Evolutionary conservation across 2,888 invertebrate genomes (phyloP).

Genomic region (Lycocerus yunnanus): DNA sequence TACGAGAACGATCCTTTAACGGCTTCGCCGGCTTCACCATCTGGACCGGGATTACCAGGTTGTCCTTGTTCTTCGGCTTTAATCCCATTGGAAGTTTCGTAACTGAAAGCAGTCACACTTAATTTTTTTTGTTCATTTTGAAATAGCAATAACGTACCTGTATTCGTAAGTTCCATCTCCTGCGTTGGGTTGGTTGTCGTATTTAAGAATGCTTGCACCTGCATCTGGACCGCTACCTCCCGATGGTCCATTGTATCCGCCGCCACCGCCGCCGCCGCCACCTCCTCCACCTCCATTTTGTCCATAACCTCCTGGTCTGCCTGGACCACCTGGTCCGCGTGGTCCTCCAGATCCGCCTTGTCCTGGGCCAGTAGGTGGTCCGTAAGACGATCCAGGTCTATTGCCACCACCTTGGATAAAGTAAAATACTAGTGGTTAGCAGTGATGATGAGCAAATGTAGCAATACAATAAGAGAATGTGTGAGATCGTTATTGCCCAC

Average conservation of each 20-base stretch:
- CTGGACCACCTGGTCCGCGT: slow-evolving; percentile 12
- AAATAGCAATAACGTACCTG: slow-evolving; percentile 41
- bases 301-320: slow-evolving; percentile 23
- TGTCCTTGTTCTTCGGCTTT: slow-evolving; percentile 66
- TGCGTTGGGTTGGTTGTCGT: slow-evolving; percentile 63
- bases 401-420: slow-evolving; percentile 4
- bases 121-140: not conserved
- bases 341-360: slow-evolving; percentile 18
- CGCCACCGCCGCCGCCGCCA: slow-evolving; percentile 41
- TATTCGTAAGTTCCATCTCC: slow-evolving; percentile 64
- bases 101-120: slow-evolving; percentile 52
- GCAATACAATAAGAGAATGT: slow-evolving; percentile 17
- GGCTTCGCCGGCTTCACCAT: slow-evolving; percentile 60
- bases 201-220: slow-evolving; percentile 60
- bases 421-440: not conserved
- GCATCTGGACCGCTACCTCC: slow-evolving; percentile 45
- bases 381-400: slow-evolving; percentile 1
- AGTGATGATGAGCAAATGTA: not conserved
- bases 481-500: not conserved
- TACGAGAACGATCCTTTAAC: slow-evolving; percentile 67
- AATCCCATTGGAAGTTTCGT: slow-evolving; percentile 68
- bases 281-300: slow-evolving; percentile 41
- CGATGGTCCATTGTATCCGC: slow-evolving; percentile 23
- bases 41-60: slow-evolving; percentile 63
- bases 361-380: slow-evolving; percentile 10